Evolutionary conservation across 2,113 vertebrate species (phyloP).

Genomic region (Melanerpes formicivorus): DNA sequence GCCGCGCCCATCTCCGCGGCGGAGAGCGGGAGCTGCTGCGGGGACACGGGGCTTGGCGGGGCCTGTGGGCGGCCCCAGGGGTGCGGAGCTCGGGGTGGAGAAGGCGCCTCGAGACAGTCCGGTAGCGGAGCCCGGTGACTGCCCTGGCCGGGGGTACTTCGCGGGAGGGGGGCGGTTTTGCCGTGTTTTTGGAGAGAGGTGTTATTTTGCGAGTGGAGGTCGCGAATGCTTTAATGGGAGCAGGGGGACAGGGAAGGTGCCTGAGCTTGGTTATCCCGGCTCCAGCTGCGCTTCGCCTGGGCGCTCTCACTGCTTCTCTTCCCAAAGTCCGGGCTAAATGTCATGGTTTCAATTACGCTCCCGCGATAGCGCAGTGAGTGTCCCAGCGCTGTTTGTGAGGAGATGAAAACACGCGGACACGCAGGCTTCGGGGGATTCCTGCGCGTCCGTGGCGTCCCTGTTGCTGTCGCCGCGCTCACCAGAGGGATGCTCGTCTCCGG

Average conservation of each 20-base stretch:
- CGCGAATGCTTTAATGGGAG: not conserved
- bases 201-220: not conserved
- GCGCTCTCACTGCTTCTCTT: not conserved
- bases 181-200: not conserved
- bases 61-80: not conserved
- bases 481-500: not conserved
- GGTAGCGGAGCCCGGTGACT: not conserved
- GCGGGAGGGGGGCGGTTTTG: not conserved
- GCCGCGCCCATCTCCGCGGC: not conserved
- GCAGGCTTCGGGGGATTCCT: not conserved
- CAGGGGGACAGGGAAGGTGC: not conserved
- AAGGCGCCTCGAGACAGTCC: not conserved
- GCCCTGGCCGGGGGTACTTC: not conserved
- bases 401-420: not conserved
- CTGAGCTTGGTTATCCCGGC: not conserved
- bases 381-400: not conserved
- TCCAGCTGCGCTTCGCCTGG: not conserved
- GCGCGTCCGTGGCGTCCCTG: not conserved
- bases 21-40: not conserved
- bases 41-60: not conserved
- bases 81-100: too few species aligned
- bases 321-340: not conserved
- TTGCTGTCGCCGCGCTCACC: not conserved
- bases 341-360: not conserved
- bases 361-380: not conserved